These are phyloP conservation scores for Paratrypauchen microcephalus DNA, from an alignment of 2,797 vertebrate genomes.

Conservation along the genomic window DNA sequence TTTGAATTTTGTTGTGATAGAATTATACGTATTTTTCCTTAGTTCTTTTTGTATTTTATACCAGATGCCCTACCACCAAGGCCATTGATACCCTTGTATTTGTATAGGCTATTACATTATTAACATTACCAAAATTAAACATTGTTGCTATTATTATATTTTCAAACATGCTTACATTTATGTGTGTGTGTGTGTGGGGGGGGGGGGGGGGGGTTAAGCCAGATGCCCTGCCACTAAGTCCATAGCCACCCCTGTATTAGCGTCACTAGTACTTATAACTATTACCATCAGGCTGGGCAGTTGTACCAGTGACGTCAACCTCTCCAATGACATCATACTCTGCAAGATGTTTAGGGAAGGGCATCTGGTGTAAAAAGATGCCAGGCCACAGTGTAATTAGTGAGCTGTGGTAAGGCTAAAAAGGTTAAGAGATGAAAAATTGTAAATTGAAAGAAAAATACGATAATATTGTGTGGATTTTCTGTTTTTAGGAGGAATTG, in stretches of 20 bases:
- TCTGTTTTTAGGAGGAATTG: slow-evolving; percentile 1
- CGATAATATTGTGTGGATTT: background rate
- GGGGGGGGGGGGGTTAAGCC: no score
- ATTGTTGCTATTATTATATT: no score
- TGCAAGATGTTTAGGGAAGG: background rate
- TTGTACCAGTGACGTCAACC: background rate
- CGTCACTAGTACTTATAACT: no score
- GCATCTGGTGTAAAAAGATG: background rate
- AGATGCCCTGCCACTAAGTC: background rate
- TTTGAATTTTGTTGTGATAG: background rate
- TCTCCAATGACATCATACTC: background rate
- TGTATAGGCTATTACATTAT: no score
- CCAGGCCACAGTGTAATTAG: background rate
- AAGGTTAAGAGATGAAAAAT: background rate
- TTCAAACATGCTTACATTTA: no score
- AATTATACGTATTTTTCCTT: no score
- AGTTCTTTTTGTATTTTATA: no score
- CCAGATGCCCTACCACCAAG: no score
- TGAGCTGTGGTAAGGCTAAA: background rate
- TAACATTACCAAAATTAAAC: no score
- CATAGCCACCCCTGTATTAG: background rate
- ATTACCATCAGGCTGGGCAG: background rate
- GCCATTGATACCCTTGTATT: no score
- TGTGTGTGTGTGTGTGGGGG: no score
- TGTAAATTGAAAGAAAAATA: background rate